A percentile compares a stretch with the other conserved stretches of the same genome.
Conservation (phyloP, 2,113 vertebrate genomes). For the Phyllostomus hastatus region DNA sequence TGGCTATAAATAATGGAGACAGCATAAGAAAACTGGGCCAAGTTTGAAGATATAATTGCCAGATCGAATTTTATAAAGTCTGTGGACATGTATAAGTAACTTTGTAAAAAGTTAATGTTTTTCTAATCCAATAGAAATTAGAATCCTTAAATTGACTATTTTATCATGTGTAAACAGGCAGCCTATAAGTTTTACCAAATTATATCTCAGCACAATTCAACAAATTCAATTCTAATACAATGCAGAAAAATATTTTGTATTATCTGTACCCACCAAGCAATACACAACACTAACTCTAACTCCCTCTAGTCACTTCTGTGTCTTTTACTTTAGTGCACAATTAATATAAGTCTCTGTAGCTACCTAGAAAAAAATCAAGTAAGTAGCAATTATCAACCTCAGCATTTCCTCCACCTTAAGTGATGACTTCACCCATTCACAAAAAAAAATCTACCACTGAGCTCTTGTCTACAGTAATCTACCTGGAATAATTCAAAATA, state of each 20-base stretch:
- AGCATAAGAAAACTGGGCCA: neutral
- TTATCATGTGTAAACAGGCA: neutral
- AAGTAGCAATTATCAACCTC: constrained; percentile 64
- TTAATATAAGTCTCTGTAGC: neutral
- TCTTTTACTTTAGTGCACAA: constrained; percentile 3
- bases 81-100: neutral
- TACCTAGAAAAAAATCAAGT: constrained; percentile 69
- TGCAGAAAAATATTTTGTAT: neutral
- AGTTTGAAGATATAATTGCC: neutral
- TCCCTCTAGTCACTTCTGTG: constrained; percentile 31
- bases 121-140: neutral
- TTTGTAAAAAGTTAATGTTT: neutral
- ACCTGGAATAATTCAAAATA: constrained; percentile 64
- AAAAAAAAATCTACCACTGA: constrained; percentile 64
- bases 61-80: neutral
- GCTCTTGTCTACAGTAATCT: constrained; percentile 51
- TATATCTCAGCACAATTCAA: neutral
- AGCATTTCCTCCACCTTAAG: constrained; percentile 73
- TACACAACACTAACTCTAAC: neutral
- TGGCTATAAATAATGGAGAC: neutral
- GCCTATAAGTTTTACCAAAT: neutral
- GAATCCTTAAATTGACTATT: neutral
- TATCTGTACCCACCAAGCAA: neutral
- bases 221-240: neutral
- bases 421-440: constrained; percentile 65